A percentile compares a stretch with the other conserved stretches of the same genome.
These are phyloP conservation scores for Montipora capitata DNA, from an alignment of 92 coral and sea anemone species.

Conservation along the genomic window DNA sequence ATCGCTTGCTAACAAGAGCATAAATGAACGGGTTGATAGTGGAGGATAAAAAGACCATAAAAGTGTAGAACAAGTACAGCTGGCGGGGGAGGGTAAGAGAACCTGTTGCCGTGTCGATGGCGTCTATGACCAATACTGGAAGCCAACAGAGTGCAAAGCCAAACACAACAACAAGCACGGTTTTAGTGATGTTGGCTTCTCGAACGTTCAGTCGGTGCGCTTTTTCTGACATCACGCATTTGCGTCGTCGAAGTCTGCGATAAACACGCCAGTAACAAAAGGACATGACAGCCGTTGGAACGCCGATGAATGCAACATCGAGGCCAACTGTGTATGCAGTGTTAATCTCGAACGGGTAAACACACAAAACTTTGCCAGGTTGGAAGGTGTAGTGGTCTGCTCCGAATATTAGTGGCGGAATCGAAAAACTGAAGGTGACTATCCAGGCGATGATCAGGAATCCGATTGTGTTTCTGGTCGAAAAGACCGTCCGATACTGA, in stretches of 20 bases:
- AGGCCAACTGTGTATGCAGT: slow-evolving; percentile 43
- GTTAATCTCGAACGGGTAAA: slow-evolving; percentile 60
- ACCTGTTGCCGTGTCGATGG: slow-evolving; percentile 43
- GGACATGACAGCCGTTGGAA: slow-evolving; percentile 19
- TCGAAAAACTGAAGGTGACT: slow-evolving; percentile 16
- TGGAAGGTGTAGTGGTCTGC: slow-evolving; percentile 43
- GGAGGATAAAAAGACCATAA: slow-evolving; percentile 53
- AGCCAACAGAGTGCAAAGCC: slow-evolving; percentile 59
- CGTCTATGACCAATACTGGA: slow-evolving; percentile 50
- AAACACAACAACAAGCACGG: slow-evolving; percentile 26
- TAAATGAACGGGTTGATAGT: slow-evolving; percentile 59
- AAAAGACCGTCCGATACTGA: slow-evolving; percentile 24
- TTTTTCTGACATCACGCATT: slow-evolving; percentile 2
- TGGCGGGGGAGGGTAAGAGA: slow-evolving; percentile 43
- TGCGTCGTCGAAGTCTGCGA: slow-evolving; percentile 21
- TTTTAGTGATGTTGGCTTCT: slow-evolving; percentile 54
- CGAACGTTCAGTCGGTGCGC: slow-evolving; percentile 1
- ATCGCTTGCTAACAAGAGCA: slow-evolving; percentile 47
- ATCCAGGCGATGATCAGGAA: slow-evolving; percentile 36
- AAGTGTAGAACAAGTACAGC: slow-evolving; percentile 44
- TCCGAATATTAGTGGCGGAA: slow-evolving; percentile 37
- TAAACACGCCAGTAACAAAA: slow-evolving; percentile 52
- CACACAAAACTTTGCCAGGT: slow-evolving; percentile 48
- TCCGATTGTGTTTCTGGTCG: slow-evolving; percentile 31
- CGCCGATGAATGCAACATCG: slow-evolving; percentile 28